Percentiles rank a stretch among this genome's conserved stretches.
Evolutionary conservation across 2,888 invertebrate species (phyloP).

Genomic region (Cephus sareptanus): DNA sequence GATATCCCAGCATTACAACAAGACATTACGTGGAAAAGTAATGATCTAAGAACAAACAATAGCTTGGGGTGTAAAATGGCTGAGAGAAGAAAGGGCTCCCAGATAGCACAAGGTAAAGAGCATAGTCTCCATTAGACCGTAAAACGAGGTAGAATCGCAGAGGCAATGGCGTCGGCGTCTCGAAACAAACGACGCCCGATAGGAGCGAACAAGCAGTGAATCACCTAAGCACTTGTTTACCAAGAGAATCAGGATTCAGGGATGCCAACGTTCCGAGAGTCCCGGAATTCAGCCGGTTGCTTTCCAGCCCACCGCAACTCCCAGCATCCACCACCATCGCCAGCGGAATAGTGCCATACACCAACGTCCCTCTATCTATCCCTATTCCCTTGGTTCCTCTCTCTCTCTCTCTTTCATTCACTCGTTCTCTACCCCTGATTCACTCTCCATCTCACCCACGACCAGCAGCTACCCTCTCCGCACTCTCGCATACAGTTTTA

Average conservation of each 20-base stretch:
- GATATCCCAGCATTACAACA: neutral
- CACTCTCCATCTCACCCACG: conserved; percentile 18
- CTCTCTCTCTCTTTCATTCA: conserved; percentile 16
- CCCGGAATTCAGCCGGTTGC: conserved; percentile 45
- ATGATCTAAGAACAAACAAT: neutral
- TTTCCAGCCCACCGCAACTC: conserved; percentile 5
- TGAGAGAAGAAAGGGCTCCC: neutral
- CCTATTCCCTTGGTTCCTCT: conserved; percentile 9
- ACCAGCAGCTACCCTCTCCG: conserved; percentile 6
- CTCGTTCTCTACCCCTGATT: neutral
- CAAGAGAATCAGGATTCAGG: conserved; percentile 63
- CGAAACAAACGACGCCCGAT: conserved; percentile 62
- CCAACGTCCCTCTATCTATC: neutral
- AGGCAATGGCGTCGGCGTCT: conserved; percentile 57
- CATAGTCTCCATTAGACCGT: conserved; percentile 54
- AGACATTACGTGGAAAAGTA: neutral
- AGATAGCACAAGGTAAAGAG: neutral
- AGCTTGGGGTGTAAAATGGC: neutral
- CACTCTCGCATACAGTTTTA: conserved; percentile 35
- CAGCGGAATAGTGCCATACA: neutral
- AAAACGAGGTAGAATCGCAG: conserved; percentile 58
- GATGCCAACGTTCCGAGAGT: conserved; percentile 51
- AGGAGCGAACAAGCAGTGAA: conserved; percentile 64
- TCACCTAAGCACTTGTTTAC: conserved; percentile 65
- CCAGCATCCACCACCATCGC: neutral